phyloP scores from a whole-genome alignment of 1,140 invertebrate species.

The Harlomillsia oculata region DNA sequence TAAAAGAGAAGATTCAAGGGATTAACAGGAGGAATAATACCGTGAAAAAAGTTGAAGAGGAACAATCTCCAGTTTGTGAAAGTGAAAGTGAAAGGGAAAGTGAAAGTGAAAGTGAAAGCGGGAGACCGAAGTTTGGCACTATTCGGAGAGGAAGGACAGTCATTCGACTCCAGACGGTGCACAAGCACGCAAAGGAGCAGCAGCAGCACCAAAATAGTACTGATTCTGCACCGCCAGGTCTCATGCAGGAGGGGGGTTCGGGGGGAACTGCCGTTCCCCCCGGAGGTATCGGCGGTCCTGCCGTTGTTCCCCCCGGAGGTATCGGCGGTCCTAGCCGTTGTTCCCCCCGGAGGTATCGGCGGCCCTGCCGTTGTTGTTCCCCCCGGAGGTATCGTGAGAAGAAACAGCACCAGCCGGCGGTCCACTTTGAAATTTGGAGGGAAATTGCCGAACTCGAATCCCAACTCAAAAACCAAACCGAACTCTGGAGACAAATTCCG shows the following conservation, averaged over 20 bases:
- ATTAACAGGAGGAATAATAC: neutral
- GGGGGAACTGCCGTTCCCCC: too few species aligned
- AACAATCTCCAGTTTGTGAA: neutral
- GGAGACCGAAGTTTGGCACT: conserved; percentile 40
- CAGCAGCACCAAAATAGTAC: conserved; percentile 37
- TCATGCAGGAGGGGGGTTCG: conserved; percentile 31
- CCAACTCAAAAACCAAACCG: conserved; percentile 31
- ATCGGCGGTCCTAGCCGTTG: too few species aligned
- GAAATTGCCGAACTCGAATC: too few species aligned
- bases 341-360: too few species aligned
- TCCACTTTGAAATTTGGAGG: too few species aligned
- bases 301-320: too few species aligned
- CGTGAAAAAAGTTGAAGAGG: too few species aligned
- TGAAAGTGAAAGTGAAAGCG: neutral
- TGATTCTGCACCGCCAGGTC: too few species aligned
- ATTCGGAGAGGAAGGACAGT: conserved; percentile 59
- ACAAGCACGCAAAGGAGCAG: conserved; percentile 44
- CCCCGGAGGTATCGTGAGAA: neutral
- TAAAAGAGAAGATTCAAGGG: conserved; percentile 6
- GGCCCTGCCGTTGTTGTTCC: too few species aligned
- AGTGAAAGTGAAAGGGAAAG: neutral
- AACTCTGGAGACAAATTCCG: conserved; percentile 34
- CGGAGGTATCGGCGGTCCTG: too few species aligned
- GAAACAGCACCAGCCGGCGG: neutral
- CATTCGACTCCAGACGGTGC: conserved; percentile 58